These are phyloP conservation scores for Diuraphis noxia DNA, from an alignment of 1,140 invertebrate species.

Conservation along the genomic window DNA sequence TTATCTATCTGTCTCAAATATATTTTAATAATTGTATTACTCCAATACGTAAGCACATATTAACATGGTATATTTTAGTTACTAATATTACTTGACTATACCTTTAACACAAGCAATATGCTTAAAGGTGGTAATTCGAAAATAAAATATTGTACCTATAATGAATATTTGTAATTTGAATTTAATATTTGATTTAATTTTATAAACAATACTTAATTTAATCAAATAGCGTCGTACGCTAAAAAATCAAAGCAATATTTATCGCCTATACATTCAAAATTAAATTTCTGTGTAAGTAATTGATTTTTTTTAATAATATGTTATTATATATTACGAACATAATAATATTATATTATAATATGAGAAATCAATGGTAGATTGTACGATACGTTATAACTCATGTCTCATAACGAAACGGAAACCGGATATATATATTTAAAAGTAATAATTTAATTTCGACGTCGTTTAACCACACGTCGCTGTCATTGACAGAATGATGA, in stretches of 20 bases:
- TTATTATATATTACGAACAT: neutral
- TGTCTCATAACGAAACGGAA: slow-evolving; percentile 1
- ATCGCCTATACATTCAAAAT: neutral
- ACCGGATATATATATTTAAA: slow-evolving; percentile 18
- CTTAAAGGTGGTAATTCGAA: neutral
- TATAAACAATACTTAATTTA: neutral
- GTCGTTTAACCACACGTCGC: neutral
- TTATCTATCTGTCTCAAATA: too few relatives aligned
- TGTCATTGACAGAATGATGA: slow-evolving; percentile 10
- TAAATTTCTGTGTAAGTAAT: neutral
- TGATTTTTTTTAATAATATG: neutral
- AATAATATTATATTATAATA: neutral
- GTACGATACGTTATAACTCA: neutral
- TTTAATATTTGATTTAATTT: neutral
- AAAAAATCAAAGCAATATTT: neutral
- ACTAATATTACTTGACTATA: neutral
- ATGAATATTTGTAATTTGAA: neutral
- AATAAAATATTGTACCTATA: neutral
- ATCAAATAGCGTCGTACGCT: neutral
- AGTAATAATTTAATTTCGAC: slow-evolving; percentile 4
- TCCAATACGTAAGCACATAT: too few relatives aligned
- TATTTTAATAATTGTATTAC: too few relatives aligned
- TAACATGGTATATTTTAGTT: neutral
- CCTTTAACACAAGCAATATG: neutral
- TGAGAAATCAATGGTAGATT: neutral